A percentile compares a stretch with the other conserved stretches of the same genome.
Conservation (phyloP, 2,113 vertebrate genomes). For the Heloderma charlesbogerti region DNA sequence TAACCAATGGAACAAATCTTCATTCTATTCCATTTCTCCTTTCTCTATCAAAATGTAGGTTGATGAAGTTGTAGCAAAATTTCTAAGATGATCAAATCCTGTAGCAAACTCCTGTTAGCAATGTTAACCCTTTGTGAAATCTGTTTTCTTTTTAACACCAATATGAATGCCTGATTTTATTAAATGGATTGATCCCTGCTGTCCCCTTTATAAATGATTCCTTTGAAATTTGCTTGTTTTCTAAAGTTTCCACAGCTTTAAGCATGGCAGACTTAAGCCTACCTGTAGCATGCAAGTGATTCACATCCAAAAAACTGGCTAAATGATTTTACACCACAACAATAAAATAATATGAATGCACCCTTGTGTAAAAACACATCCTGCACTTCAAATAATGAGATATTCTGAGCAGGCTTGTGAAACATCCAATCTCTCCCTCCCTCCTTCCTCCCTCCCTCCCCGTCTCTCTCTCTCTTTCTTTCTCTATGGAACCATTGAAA, state of each 20-base stretch:
- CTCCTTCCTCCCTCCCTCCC: too few species aligned
- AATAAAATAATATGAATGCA: slow-evolving; percentile 23
- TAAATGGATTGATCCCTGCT: background rate
- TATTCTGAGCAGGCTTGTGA: slow-evolving; percentile 72
- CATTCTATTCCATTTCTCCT: slow-evolving; percentile 51
- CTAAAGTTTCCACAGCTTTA: slow-evolving; percentile 49
- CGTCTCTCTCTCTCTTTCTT: slow-evolving; percentile 41
- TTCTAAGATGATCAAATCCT: slow-evolving; percentile 17
- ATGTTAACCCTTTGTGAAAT: slow-evolving; percentile 19
- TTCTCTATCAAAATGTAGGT: slow-evolving; percentile 25
- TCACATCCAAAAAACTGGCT: slow-evolving; percentile 40
- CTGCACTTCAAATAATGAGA: slow-evolving; percentile 66
- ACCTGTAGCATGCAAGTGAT: slow-evolving; percentile 78
- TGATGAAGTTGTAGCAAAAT: slow-evolving; percentile 54
- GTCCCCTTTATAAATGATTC: slow-evolving; percentile 22
- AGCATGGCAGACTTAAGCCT: slow-evolving; percentile 66
- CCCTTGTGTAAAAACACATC: slow-evolving; percentile 37
- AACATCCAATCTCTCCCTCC: slow-evolving; percentile 67
- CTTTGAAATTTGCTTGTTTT: slow-evolving; percentile 20
- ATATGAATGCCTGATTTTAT: background rate
- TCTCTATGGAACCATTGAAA: slow-evolving; percentile 70
- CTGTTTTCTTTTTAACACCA: slow-evolving; percentile 23
- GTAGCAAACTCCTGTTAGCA: background rate
- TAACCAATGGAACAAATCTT: slow-evolving; percentile 33
- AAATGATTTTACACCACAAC: slow-evolving; percentile 48